A percentile compares a stretch with the other conserved stretches of the same genome.
These are phyloP conservation scores for Xenentodon cancila DNA, from an alignment of 2,797 vertebrate genomes.

Conservation along the genomic window DNA sequence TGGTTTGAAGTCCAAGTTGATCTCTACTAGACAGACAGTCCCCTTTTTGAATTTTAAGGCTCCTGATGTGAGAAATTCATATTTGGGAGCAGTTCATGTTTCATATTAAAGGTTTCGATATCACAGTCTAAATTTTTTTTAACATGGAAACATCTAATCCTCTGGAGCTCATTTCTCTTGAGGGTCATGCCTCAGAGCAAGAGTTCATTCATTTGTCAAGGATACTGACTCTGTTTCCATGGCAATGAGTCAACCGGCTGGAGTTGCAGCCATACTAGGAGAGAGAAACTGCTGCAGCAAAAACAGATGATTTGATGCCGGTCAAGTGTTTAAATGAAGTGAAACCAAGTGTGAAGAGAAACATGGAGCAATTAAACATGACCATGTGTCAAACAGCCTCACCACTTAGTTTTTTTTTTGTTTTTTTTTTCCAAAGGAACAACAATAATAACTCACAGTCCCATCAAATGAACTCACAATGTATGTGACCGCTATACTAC, in stretches of 20 bases:
- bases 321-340: conserved; percentile 41
- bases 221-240: conserved; percentile 59
- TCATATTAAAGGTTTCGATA: not conserved
- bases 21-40: not conserved
- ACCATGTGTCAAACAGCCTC: conserved; percentile 13
- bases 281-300: conserved; percentile 37
- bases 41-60: not conserved
- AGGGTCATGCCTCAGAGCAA: conserved; percentile 42
- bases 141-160: conserved; percentile 62
- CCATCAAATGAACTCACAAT: too few relatives aligned
- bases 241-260: conserved; percentile 40
- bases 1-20: not conserved
- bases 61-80: not conserved
- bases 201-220: conserved; percentile 45
- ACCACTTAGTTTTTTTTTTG: not conserved
- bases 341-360: conserved; percentile 69
- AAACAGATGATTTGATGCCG: conserved; percentile 44
- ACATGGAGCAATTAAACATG: conserved; percentile 13
- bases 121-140: conserved; percentile 32
- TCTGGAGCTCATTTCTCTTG: conserved; percentile 26
- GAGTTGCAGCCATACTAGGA: conserved; percentile 70
- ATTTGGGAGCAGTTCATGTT: not conserved
- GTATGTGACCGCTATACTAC: too few relatives aligned
- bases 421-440: too few relatives aligned
- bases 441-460: too few relatives aligned